These are phyloP conservation scores for Neosilurus hyrtlii DNA, from an alignment of 2,797 vertebrate species.

Conservation along the genomic window DNA sequence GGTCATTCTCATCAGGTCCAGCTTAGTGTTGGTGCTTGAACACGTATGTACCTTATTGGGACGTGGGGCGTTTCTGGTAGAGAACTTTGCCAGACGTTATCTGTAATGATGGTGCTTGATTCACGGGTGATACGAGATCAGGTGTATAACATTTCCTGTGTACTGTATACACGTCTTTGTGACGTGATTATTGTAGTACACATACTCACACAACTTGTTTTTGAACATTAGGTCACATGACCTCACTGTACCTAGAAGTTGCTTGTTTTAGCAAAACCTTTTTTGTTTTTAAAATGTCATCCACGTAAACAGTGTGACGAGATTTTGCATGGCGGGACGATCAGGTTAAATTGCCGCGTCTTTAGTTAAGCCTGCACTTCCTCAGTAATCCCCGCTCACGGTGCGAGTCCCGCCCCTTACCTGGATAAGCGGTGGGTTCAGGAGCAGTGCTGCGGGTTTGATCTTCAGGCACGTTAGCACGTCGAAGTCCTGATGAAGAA, in stretches of 20 bases:
- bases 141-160: not conserved
- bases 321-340: not conserved
- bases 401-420: not conserved
- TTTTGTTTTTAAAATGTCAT: not conserved
- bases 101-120: not conserved
- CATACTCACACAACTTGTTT: not conserved
- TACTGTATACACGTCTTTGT: not conserved
- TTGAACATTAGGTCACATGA: not conserved
- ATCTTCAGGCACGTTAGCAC: not conserved
- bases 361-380: not conserved
- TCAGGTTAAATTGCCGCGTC: not conserved
- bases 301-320: not conserved
- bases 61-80: not conserved
- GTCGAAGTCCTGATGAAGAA: not conserved
- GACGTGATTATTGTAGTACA: not conserved
- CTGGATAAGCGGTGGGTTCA: not conserved
- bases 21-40: no score
- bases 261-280: not conserved
- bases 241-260: no score
- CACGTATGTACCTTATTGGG: not conserved
- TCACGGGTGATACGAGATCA: no score
- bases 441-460: not conserved
- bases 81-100: not conserved
- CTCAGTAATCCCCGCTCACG: not conserved
- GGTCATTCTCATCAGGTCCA: no score